Conservation (phyloP, 1,140 invertebrate species). For the Aphaenogaster ashmeadi region DNA sequence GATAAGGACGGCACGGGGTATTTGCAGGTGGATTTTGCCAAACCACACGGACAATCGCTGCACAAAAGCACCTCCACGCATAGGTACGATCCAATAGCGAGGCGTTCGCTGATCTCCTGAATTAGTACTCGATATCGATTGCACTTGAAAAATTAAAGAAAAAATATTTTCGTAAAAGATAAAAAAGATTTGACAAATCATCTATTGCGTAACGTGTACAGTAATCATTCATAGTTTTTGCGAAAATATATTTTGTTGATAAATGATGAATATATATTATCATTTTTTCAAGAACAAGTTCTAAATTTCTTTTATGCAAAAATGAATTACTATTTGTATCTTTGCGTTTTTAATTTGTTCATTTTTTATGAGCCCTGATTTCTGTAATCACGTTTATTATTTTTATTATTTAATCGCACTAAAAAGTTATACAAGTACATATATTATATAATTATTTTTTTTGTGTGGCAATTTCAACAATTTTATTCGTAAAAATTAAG, state of each 20-base stretch:
- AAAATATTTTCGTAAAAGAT: not conserved
- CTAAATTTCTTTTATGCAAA: not conserved
- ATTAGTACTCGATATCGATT: constrained; percentile 88
- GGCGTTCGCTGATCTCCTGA: constrained; percentile 87
- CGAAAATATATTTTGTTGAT: not conserved
- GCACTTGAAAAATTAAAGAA: constrained; percentile 79
- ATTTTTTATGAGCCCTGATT: not conserved
- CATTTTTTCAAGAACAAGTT: not conserved
- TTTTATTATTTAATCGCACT: not conserved
- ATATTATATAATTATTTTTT: constrained; percentile 21
- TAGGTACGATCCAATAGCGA: constrained; percentile 88
- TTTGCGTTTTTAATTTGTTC: not conserved
- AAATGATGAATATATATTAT: not conserved
- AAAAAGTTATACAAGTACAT: not conserved
- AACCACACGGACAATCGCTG: constrained; percentile 90
- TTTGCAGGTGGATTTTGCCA: constrained; percentile 86
- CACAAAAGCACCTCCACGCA: constrained; percentile 92
- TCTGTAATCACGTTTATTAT: not conserved
- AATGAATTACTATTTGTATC: not conserved
- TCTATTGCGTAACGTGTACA: not conserved
- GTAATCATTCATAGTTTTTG: not conserved
- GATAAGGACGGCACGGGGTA: constrained; percentile 79
- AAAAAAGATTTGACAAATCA: not conserved
- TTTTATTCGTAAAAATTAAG: not conserved
- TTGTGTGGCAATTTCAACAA: not conserved